Evolutionary conservation across 35 echinoderm and acorn worm genomes (phyloP).

Genomic region (Stichopus chloronotus): DNA sequence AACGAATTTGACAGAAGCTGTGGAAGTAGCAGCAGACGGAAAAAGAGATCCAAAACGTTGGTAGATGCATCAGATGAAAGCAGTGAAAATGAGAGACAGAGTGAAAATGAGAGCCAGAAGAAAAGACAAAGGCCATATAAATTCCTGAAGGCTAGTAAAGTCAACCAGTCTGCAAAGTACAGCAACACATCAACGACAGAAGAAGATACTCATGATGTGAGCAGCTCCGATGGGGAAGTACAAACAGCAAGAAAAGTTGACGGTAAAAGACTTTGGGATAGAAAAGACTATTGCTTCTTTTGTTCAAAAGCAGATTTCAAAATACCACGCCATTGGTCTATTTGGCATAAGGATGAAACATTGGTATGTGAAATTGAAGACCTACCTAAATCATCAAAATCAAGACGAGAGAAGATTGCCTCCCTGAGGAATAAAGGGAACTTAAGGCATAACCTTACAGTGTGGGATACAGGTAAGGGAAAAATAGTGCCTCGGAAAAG

Average conservation of each 20-base stretch:
- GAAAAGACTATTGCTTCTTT: background rate
- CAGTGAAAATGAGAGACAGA: background rate
- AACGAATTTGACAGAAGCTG: too few relatives aligned
- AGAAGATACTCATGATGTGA: background rate
- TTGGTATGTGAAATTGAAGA: background rate
- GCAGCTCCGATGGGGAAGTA: background rate
- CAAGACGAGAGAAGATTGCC: background rate
- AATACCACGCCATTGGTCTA: too few relatives aligned
- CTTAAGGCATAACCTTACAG: background rate
- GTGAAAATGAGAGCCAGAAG: background rate
- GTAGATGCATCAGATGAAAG: background rate
- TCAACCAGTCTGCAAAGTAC: background rate
- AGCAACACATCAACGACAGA: background rate
- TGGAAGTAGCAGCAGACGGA: too few relatives aligned
- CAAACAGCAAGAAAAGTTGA: background rate
- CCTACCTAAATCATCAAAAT: background rate
- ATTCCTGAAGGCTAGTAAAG: background rate
- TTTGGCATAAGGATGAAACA: constrained; percentile 2
- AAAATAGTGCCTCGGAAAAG: constrained; percentile 18
- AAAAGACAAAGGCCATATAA: background rate
- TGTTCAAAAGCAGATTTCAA: constrained; percentile 3
- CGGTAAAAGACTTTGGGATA: constrained; percentile 6
- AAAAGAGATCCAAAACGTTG: too few relatives aligned
- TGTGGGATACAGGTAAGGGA: constrained; percentile 25
- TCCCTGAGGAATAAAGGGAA: too few relatives aligned